Evolutionary conservation across 2,113 vertebrate species (phyloP).

Genomic region (Phaethon lepturus): DNA sequence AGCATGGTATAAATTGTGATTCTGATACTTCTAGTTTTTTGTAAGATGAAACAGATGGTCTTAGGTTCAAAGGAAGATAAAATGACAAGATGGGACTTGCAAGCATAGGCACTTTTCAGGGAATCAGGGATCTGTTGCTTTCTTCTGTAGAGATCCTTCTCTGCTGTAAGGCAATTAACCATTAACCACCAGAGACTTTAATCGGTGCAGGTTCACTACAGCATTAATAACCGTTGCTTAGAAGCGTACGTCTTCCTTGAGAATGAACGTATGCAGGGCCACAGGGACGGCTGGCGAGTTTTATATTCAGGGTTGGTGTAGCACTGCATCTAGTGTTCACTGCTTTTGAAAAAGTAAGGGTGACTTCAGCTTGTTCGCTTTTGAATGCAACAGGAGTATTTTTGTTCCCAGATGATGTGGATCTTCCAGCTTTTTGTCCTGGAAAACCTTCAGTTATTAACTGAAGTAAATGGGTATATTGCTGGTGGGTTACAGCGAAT

Average conservation of each 20-base stretch:
- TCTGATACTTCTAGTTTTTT: neutral
- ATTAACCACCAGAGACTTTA: neutral
- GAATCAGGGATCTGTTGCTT: neutral
- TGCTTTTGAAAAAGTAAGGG: neutral
- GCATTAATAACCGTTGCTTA: neutral
- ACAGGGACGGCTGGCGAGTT: neutral
- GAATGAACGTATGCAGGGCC: fast-evolving
- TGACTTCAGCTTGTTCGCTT: neutral
- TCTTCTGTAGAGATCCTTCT: neutral
- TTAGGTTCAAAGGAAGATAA: neutral
- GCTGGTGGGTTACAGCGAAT: neutral
- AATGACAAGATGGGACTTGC: neutral
- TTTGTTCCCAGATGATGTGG: neutral
- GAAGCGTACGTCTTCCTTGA: fast-evolving
- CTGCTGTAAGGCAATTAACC: neutral
- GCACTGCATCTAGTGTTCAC: neutral
- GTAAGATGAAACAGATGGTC: neutral
- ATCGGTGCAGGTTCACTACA: fast-evolving
- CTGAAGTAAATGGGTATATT: neutral
- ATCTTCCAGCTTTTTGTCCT: neutral
- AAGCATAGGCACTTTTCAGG: neutral
- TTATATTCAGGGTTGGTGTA: neutral
- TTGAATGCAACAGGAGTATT: neutral
- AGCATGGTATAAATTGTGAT: neutral
- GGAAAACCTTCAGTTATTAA: neutral